Conservation (phyloP, 2,888 invertebrate species). For the Arge pagana region DNA sequence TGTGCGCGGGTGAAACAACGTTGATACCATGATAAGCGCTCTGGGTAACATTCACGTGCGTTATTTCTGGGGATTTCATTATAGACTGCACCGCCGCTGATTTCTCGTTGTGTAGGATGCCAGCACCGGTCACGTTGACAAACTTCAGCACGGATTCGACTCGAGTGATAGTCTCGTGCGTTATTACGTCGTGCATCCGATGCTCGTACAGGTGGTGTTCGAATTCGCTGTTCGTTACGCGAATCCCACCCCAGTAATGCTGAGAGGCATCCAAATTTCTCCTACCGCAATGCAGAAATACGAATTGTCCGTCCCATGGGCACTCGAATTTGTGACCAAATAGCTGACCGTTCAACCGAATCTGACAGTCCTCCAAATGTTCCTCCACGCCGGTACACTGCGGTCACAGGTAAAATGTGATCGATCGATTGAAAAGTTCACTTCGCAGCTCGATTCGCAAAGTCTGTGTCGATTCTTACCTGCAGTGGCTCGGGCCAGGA, state of each 20-base stretch:
- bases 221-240: slow-evolving; percentile 88
- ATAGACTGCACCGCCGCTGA: slow-evolving; percentile 91
- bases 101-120: slow-evolving; percentile 93
- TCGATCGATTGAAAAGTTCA: neutral
- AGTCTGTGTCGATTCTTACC: slow-evolving; percentile 30
- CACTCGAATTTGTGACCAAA: slow-evolving; percentile 86
- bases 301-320: slow-evolving; percentile 87
- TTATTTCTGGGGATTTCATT: slow-evolving; percentile 80
- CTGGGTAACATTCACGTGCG: slow-evolving; percentile 80
- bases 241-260: slow-evolving; percentile 95
- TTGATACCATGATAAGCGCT: slow-evolving; percentile 93
- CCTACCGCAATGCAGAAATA: slow-evolving; percentile 89
- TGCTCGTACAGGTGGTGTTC: slow-evolving; percentile 84
- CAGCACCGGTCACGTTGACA: slow-evolving; percentile 88
- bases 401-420: slow-evolving; percentile 6
- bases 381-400: slow-evolving; percentile 77
- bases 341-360: slow-evolving; percentile 86
- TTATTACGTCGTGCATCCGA: slow-evolving; percentile 79
- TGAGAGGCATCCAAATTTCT: slow-evolving; percentile 67
- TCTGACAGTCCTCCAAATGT: slow-evolving; percentile 80
- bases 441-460: neutral
- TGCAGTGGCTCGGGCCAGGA: slow-evolving; percentile 94
- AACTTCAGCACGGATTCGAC: slow-evolving; percentile 79
- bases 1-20: slow-evolving; percentile 84
- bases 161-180: slow-evolving; percentile 71